Base-by-base conservation (phyloP, 1,140 invertebrate species). In the Drosophila ananassae region DNA sequence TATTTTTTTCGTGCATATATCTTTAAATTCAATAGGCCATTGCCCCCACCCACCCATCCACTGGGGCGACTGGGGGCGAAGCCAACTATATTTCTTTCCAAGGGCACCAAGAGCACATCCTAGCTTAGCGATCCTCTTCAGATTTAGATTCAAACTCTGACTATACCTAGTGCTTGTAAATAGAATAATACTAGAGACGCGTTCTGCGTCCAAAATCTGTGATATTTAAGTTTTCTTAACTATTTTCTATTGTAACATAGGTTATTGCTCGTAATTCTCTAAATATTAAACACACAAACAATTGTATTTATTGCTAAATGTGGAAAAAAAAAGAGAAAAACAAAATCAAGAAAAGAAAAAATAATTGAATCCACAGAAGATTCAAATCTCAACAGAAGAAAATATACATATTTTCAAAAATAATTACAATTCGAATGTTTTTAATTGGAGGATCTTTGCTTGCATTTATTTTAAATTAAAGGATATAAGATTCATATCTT, bases 161-260 rank as follows among this genome's bases (percentile, higher is more conserved):
- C 55, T 54, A 77, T 37, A 67, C 54, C 68, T 77, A 72, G 62
- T 73, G 52, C 46, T 64, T 69, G 56, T 57, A 68, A 32, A 47
- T 60, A 44, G 10, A 78, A 78, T 73, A 24, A 47, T 24, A 47
- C 22, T 44, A n/a, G 41, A 53, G 61, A 48, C 68, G 62, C 62
- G 67, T 62, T 59, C 64, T 67, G 52, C 66, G 61, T 57, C 58
- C 51, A 73, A 89, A 53, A 89, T 89, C 84, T 89, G 84, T 89
- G 84, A 89, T 89, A 89, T 75, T 78, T 89, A 89, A 89, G 84
- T 89, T 89, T 89, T 74, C 79, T 84, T 84, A 82, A 87, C 83
- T 83, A 73, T 83, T 81, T 87, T 89, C 75, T 89, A 89, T 71
- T 75, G 81, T 85, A 82, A 47, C 56, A 56, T 75, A 79, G 66